Evolutionary conservation across 37 sponge, comb jelly and placozoan genomes (phyloP), one percentile per base, ranked within the genome.

Genomic region (Mnemiopsis leidyi): DNA sequence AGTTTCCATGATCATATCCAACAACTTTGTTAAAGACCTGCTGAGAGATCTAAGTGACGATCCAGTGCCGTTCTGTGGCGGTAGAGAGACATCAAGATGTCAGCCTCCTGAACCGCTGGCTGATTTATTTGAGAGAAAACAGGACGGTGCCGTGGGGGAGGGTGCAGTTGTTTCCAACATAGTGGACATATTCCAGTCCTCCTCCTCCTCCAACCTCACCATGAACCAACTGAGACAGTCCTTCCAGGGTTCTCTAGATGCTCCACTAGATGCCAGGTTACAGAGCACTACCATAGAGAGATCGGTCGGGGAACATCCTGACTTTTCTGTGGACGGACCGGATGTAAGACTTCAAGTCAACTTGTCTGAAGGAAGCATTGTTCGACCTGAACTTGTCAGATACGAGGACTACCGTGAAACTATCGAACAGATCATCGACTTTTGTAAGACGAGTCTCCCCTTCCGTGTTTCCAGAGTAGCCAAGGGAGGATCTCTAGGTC

Each of bases 21-120:
- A 79, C 36, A 79, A 79, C 82, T 79, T 79, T 33, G 82, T 79
- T 7, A 79, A 79, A 29, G 82, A 79, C 21, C 21, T 79, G 36
- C 82, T 79, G 30, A 32, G 36, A 21, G 82, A 79, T 35, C 37
- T 79, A 36, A 79, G 82, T 35, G 82, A 79, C 34, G 82, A 79
- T 29, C 82, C 82, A 36, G 36, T 79, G 2, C 82, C 82, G 1
- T 79, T 79, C 82, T 79, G 82, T 35, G 82, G 82, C 7, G 82
- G 82, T 79, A 23, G 82, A 34, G 82, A 79, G 82, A 79, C 82
- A 1, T 79, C 82, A 34, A 32, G 82, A 21, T 79, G 36, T 79
- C 37, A 79, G 82, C 82, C 82, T 79, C 82, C 82, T 16, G 82
- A 79, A 33, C 82, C 31, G 28, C 36, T 79, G 36, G 82, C 82